A percentile compares a stretch with the other conserved stretches of the same genome.
Evolutionary conservation across 92 coral and sea anemone species (phyloP).

Genomic region (Isaurus tuberculatus): DNA sequence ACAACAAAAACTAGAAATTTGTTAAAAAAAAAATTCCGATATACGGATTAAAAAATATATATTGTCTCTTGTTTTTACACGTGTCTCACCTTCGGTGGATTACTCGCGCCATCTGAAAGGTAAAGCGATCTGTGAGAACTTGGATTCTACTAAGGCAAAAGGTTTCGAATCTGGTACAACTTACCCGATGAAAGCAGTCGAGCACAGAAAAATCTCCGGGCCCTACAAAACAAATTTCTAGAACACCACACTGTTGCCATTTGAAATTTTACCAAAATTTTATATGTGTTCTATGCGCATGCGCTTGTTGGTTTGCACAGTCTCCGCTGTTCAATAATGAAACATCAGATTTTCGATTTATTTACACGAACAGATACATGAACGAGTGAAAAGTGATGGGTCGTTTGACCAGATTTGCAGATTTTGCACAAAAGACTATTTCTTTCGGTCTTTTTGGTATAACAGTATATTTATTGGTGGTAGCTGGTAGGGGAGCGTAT

Average conservation of each 20-base stretch:
- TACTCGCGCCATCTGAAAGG: slow-evolving; percentile 32
- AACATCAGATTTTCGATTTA: not conserved
- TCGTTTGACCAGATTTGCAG: slow-evolving; percentile 29
- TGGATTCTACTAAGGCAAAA: not conserved
- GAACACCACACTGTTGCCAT: slow-evolving; percentile 42
- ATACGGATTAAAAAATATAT: not conserved
- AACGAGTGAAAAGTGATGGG: not conserved
- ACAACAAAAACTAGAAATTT: too few relatives aligned
- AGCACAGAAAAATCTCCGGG: slow-evolving; percentile 31
- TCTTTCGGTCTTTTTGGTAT: slow-evolving; percentile 42
- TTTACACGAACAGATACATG: not conserved
- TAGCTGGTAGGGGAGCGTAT: slow-evolving; percentile 32
- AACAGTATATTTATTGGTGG: slow-evolving; percentile 29
- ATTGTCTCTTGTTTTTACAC: not conserved
- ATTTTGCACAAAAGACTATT: slow-evolving; percentile 46
- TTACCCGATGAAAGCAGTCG: slow-evolving; percentile 34
- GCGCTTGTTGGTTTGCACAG: not conserved
- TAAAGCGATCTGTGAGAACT: not conserved
- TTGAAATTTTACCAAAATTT: not conserved
- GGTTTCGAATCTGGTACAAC: not conserved
- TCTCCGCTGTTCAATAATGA: slow-evolving; percentile 24
- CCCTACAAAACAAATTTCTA: not conserved
- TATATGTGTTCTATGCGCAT: not conserved
- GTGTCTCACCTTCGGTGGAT: slow-evolving; percentile 40
- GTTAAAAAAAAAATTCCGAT: too few relatives aligned